phyloP scores from a whole-genome alignment of 2,888 invertebrate genomes.

The Drosophila silvestris region DNA sequence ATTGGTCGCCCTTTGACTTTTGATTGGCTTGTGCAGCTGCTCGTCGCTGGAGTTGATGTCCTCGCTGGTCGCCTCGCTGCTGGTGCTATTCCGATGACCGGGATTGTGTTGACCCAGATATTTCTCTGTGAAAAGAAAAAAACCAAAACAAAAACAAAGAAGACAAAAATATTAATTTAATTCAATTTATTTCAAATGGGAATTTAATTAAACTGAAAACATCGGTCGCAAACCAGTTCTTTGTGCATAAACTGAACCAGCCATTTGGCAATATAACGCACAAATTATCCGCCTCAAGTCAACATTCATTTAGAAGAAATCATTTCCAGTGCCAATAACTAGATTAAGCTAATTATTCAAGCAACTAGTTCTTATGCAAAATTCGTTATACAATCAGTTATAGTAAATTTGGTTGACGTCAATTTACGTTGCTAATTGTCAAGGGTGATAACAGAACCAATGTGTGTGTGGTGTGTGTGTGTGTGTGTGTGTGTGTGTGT shows the following conservation, averaged over 20 bases:
- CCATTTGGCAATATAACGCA: neutral
- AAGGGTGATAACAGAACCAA: constrained; percentile 39
- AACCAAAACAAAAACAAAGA: neutral
- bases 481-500: constrained; percentile 4
- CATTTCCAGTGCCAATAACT: neutral
- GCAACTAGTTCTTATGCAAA: constrained; percentile 9
- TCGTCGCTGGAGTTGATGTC: constrained; percentile 81
- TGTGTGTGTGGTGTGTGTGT: constrained; percentile 1
- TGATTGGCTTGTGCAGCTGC: constrained; percentile 58
- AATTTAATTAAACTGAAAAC: neutral
- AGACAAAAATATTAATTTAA: neutral
- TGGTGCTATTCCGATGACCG: constrained; percentile 81
- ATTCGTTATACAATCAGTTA: constrained; percentile 1
- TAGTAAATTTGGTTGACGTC: constrained; percentile 48
- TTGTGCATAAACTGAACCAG: no score
- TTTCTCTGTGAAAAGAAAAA: constrained; percentile 53
- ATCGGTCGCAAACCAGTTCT: neutral
- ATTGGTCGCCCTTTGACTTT: constrained; percentile 23
- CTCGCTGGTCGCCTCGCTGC: constrained; percentile 79
- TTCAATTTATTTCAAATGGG: neutral
- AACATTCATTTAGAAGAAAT: neutral
- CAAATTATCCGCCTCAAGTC: neutral
- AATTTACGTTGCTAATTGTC: constrained; percentile 53
- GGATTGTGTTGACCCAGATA: constrained; percentile 75
- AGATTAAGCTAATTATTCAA: neutral